phyloP scores from a whole-genome alignment of 2,888 invertebrate genomes.

The Osedax frankpressi region DNA sequence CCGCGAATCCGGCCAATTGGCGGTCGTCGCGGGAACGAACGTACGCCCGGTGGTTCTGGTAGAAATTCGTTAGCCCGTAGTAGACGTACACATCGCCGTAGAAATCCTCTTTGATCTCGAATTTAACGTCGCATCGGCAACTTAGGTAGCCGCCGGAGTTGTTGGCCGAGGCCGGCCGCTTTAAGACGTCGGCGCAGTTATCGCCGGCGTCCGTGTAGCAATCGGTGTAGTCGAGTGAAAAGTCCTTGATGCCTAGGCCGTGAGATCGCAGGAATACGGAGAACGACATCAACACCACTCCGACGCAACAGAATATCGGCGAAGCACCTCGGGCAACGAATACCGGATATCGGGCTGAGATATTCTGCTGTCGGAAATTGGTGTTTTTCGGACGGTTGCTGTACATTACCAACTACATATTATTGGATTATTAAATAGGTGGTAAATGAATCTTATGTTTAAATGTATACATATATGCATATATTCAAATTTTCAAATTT shows the following conservation, averaged over 20 bases:
- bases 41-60: conserved; percentile 94
- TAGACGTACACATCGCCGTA: conserved; percentile 75
- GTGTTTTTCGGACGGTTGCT: neutral
- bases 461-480: no score
- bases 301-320: neutral
- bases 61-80: conserved; percentile 90
- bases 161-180: no score
- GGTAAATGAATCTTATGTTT: no score
- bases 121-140: neutral
- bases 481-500: no score
- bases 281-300: neutral
- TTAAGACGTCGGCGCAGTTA: neutral
- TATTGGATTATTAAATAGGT: no score
- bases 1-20: conserved; percentile 12
- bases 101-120: neutral
- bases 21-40: conserved; percentile 19
- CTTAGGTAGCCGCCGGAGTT: neutral
- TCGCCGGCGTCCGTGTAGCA: neutral
- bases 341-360: neutral
- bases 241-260: no score
- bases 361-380: neutral
- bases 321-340: neutral
- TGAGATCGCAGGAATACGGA: no score
- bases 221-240: neutral
- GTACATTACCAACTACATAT: no score